A percentile compares a stretch with the other conserved stretches of the same genome.
These are phyloP conservation scores for Drosophila meridiana DNA, from an alignment of 2,888 invertebrate genomes.

Conservation along the genomic window DNA sequence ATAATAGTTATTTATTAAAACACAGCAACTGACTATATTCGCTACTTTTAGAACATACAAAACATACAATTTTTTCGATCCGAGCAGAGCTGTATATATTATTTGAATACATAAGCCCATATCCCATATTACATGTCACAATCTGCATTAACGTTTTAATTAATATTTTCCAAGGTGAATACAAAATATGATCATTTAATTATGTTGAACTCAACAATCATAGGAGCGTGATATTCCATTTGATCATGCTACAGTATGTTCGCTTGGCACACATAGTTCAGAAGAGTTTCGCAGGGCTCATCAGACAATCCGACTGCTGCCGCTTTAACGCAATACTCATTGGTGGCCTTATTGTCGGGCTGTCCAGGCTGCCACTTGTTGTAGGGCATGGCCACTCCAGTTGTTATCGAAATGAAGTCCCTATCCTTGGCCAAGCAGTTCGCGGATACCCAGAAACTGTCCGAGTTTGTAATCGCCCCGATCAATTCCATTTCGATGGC, in stretches of 20 bases:
- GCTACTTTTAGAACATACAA: neutral
- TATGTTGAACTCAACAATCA: too few species aligned
- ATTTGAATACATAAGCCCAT: too few species aligned
- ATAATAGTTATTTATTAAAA: neutral
- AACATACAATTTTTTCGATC: too few species aligned
- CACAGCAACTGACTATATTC: too few species aligned
- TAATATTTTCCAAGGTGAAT: neutral
- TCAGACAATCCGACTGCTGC: neutral
- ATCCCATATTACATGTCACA: neutral
- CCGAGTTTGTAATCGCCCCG: neutral
- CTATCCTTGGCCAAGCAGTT: conserved; percentile 9
- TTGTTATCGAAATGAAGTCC: conserved; percentile 24
- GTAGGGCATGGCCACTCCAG: conserved; percentile 35
- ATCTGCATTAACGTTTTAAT: neutral
- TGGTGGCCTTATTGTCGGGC: neutral
- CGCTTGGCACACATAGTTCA: conserved; percentile 36
- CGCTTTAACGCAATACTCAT: conserved; percentile 26
- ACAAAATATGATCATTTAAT: neutral
- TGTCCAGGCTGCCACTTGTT: conserved; percentile 27
- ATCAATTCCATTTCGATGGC: conserved; percentile 35
- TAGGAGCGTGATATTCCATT: neutral
- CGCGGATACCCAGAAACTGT: conserved; percentile 31
- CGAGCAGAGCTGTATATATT: too few species aligned
- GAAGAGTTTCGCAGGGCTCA: neutral
- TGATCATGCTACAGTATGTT: conserved; percentile 10